Percentiles rank a stretch among this genome's conserved stretches.
phyloP scores from a whole-genome alignment of 92 coral and sea anemone genomes.

The Phenganax subtilis region DNA sequence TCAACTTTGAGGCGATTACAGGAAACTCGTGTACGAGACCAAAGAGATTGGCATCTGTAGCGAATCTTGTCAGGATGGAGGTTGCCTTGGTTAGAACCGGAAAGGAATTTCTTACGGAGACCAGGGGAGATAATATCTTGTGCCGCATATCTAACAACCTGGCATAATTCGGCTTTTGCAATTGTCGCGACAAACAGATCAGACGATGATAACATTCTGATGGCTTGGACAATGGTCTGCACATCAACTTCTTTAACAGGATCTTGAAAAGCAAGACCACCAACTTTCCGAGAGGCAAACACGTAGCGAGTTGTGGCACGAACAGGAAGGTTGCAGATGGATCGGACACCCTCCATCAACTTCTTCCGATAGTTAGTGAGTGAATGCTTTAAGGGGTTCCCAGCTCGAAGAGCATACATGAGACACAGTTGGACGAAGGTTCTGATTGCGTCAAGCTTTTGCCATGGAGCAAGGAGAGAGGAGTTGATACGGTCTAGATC shows the following conservation, averaged over 20 bases:
- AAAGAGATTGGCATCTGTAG: not conserved
- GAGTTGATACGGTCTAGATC: conserved; percentile 3
- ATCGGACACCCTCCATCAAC: conserved; percentile 12
- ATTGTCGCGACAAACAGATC: conserved; percentile 21
- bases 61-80: not conserved
- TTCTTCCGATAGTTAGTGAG: not conserved
- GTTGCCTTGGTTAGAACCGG: conserved; percentile 7
- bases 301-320: conserved; percentile 4
- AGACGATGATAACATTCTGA: conserved; percentile 20
- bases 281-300: conserved; percentile 7
- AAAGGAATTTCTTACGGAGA: not conserved
- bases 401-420: conserved; percentile 6
- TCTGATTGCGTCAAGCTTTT: conserved; percentile 36
- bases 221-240: conserved; percentile 25
- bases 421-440: conserved; percentile 34
- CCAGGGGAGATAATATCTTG: not conserved
- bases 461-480: conserved; percentile 43
- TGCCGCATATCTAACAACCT: conserved; percentile 22
- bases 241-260: conserved; percentile 28
- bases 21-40: not conserved
- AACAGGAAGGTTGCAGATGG: conserved; percentile 25
- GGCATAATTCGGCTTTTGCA: conserved; percentile 23
- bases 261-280: conserved; percentile 37
- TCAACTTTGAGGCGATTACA: not conserved
- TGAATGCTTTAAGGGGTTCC: not conserved